Evolutionary conservation across 2,888 invertebrate species (phyloP), one percentile per base, ranked within the genome.

Genomic region (Lamellibrachia columna): DNA sequence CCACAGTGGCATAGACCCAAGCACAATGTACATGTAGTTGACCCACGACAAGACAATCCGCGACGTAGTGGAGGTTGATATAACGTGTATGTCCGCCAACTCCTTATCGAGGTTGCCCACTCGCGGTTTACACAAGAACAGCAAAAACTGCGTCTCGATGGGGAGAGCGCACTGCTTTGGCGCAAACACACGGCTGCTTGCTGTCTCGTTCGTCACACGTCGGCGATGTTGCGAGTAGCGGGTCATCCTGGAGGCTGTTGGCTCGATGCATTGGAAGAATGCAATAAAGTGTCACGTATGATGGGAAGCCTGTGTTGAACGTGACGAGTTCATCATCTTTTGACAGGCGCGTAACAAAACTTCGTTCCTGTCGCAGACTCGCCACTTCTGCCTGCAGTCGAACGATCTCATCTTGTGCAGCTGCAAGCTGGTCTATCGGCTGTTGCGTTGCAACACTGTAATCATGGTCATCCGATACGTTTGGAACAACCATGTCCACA

Each of bases 21-120:
- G 53, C 52, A 93, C 60, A n/a, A n/a, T 15, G 53, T 93, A 92
- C 53, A 93, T 28, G 52, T 91, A 93, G 90, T 93, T 92, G 2
- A 58, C 28, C 92, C 93, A 93, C 22, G 93, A 75, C 8, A 92
- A 91, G 60, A 91, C 40, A 52, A 92, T 75, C 52, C 91, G 91
- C 28, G 90, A 92, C 6, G 92, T 92, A 52, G 92, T 90, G 40
- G 40, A 40, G 40, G 40, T 40, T 40, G 40, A 40, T 1, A 40
- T 40, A 40, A 40, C 40, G 40, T 7, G 55, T 11, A 28, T 75
- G 90, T 40, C 92, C 53, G 9, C 92, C 75, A 93, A 53, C 9
- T 91, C 92, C n/a, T 75, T 60, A 15, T 91, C 93, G 11, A 90
- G 9, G 40, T 52, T 90, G n/a, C 52, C 90, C 15, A 90, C 9